Conservation (phyloP, 2,113 vertebrate species). For the Poeciliopsis prolifica region DNA sequence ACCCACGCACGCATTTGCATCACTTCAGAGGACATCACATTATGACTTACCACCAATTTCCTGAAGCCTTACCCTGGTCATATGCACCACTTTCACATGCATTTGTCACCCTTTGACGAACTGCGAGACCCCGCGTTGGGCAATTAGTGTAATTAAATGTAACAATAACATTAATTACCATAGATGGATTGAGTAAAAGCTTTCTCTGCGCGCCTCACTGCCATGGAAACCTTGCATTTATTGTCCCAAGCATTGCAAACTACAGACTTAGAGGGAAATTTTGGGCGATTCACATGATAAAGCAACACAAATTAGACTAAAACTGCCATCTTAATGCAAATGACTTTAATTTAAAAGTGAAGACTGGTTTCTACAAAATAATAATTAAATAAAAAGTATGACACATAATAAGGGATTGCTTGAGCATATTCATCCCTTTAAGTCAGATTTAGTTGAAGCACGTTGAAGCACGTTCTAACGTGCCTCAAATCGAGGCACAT, state of each 20-base stretch:
- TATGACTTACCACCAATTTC: neutral
- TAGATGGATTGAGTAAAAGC: neutral
- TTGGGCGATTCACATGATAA: neutral
- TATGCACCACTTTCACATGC: neutral
- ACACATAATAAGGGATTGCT: too few relatives aligned
- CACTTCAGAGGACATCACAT: neutral
- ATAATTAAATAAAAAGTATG: too few relatives aligned
- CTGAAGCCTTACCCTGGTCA: neutral
- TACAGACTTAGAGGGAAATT: too few relatives aligned
- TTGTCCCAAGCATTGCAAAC: too few relatives aligned
- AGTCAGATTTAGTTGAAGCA: too few relatives aligned
- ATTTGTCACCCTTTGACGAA: neutral
- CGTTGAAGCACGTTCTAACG: too few relatives aligned
- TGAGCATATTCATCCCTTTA: too few relatives aligned
- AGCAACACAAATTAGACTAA: neutral
- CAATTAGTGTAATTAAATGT: neutral
- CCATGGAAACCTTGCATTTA: too few relatives aligned
- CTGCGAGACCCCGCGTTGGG: neutral
- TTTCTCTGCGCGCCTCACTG: neutral
- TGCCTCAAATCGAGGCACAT: too few relatives aligned
- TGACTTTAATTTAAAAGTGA: too few relatives aligned
- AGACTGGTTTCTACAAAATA: too few relatives aligned
- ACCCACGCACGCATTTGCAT: conserved; percentile 4
- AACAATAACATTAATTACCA: neutral
- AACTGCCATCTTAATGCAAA: neutral